Base-by-base conservation (phyloP, 2,797 vertebrate species). In the Sparus aurata region DNA sequence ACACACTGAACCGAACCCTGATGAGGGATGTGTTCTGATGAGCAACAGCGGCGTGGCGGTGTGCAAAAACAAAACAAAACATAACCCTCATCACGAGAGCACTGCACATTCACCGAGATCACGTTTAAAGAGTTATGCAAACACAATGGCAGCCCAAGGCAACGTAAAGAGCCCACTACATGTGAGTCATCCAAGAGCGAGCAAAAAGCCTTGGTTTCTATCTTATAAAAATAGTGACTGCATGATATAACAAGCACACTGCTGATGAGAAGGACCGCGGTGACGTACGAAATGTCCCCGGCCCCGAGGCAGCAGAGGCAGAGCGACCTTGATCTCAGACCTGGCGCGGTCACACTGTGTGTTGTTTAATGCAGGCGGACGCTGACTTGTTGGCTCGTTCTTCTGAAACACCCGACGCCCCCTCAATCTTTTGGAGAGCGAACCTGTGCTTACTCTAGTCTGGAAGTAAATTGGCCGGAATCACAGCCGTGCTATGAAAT, bases 221-320 rank as follows among this genome's bases (percentile, higher is more conserved):
- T 85, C 84, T 88, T 79, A 49, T 83, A 81, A 84, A 91, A 93
- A 92, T 79, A 92, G 75, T 41, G 68, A 20, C 50, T 59, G 38
- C 45, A 43, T 86, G 86, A 90, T 71, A 79, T 82, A 90, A 92
- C 88, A 58, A 22, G 73, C 71, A 22, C 52, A 22, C 70, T 2
- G 43, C 70, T 62, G 82, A 87, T 38, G 85, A 89, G 71, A 79
- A 69, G 73, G 87, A 71, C 77, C 3, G 5, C 0, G 3, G 71
- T 85, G 90, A 90, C 57, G 74, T 22, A 70, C 59, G 55, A 50
- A 80, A 77, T 61, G 80, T 85, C 79, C 85, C 73, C 4, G 64
- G 74, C 63, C 77, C 69, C 64, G 1, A 79, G 83, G 89, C 70
- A 30, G 59, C 66, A 20, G 46, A 75, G 47, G 59, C 61, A 60